phyloP scores from a whole-genome alignment of 2,888 invertebrate genomes.

The Hoplodrina ambigua region DNA sequence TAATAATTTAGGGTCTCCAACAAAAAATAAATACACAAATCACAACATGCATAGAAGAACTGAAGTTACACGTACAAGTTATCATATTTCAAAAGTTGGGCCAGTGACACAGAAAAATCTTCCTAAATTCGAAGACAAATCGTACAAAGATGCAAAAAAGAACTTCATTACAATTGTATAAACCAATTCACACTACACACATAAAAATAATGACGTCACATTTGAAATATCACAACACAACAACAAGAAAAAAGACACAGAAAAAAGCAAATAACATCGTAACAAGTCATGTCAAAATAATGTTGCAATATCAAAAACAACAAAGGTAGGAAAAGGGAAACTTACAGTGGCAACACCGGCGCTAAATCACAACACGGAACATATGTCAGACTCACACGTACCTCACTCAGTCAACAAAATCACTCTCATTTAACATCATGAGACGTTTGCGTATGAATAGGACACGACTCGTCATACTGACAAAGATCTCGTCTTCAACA shows the following conservation, averaged over 20 bases:
- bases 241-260: not conserved
- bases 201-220: not conserved
- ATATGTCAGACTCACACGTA: conserved; percentile 46
- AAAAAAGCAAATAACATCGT: conserved; percentile 16
- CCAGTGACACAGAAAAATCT: no score
- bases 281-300: conserved; percentile 42
- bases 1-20: no score
- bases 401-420: conserved; percentile 66
- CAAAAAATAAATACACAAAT: no score
- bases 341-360: conserved; percentile 26
- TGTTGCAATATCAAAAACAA: conserved; percentile 47
- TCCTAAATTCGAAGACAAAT: no score
- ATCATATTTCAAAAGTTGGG: no score
- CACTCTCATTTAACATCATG: conserved; percentile 67
- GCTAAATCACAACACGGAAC: conserved; percentile 56
- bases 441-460: conserved; percentile 81
- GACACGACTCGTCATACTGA: conserved; percentile 84
- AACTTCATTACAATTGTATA: no score
- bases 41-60: no score
- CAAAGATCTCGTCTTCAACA: conserved; percentile 82
- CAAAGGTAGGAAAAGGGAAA: conserved; percentile 46
- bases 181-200: not conserved
- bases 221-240: not conserved
- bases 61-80: no score
- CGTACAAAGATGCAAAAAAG: no score